Percentiles rank a stretch among this genome's conserved stretches.
These are phyloP conservation scores for Ptychodera flava DNA, from an alignment of 35 echinoderm and acorn worm species.

Conservation along the genomic window DNA sequence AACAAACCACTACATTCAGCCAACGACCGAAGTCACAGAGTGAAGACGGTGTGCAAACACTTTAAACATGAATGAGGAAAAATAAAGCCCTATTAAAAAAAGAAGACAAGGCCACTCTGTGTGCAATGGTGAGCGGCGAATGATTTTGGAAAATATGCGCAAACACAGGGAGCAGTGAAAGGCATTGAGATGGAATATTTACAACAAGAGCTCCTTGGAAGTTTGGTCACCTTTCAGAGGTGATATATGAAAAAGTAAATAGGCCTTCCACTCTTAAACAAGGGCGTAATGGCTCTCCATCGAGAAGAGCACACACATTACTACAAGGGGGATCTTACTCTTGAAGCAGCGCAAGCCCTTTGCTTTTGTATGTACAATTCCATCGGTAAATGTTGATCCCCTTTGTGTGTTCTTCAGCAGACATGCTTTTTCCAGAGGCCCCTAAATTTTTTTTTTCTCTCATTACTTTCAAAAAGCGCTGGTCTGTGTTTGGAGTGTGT, in stretches of 20 bases:
- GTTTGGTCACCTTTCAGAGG: background rate
- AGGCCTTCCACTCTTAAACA: background rate
- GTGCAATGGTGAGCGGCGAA: too few species aligned
- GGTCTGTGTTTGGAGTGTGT: too few species aligned
- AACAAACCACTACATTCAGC: too few species aligned
- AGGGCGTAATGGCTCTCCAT: background rate
- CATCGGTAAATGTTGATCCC: background rate
- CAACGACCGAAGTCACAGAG: too few species aligned
- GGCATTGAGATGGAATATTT: background rate
- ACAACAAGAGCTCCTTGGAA: background rate
- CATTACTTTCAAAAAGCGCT: too few species aligned
- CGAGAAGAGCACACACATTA: background rate
- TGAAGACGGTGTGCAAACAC: too few species aligned
- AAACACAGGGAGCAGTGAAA: background rate
- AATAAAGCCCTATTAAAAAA: too few species aligned
- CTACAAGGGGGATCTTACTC: background rate
- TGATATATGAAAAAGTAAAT: background rate
- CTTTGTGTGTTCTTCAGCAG: background rate
- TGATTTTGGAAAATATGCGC: background rate
- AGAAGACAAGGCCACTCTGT: too few species aligned
- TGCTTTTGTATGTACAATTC: background rate
- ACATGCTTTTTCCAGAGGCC: too few species aligned
- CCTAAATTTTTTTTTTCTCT: too few species aligned
- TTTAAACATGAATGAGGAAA: too few species aligned
- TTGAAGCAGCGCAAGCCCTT: background rate